phyloP scores from a whole-genome alignment of 2,113 vertebrate genomes.

The Melanostigma gelatinosum region DNA sequence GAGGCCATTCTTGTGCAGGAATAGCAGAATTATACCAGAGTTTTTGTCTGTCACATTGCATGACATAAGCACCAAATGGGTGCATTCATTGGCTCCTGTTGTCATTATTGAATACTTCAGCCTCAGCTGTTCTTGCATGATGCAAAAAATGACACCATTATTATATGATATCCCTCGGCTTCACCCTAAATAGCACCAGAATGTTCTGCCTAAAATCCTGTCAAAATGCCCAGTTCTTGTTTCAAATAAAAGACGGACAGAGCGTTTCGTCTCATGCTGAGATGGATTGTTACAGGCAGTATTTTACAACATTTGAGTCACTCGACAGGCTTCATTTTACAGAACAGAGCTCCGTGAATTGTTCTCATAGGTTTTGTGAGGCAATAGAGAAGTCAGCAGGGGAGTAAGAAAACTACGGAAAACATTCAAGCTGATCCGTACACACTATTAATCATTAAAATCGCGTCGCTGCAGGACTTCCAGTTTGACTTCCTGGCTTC shows the following conservation, averaged over 20 bases:
- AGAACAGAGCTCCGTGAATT: slow-evolving; percentile 35
- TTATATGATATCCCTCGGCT: background rate
- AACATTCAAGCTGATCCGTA: slow-evolving; percentile 51
- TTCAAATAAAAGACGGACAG: slow-evolving; percentile 4
- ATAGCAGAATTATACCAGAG: background rate
- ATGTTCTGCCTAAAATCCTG: background rate
- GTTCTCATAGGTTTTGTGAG: slow-evolving; percentile 50
- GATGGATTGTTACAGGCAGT: slow-evolving; percentile 26
- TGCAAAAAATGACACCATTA: background rate
- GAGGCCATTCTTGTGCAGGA: slow-evolving; percentile 7
- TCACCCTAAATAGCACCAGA: background rate
- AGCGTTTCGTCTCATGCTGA: slow-evolving; percentile 20
- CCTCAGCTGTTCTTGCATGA: background rate
- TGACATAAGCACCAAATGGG: background rate
- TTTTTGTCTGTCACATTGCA: background rate
- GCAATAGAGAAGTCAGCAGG: slow-evolving; percentile 47
- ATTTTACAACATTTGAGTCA: slow-evolving; percentile 46
- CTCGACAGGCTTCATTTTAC: slow-evolving; percentile 36
- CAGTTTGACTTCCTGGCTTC: slow-evolving; percentile 37
- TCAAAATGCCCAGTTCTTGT: slow-evolving; percentile 1
- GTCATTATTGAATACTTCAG: background rate
- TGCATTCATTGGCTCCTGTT: slow-evolving; percentile 2
- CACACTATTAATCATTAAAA: slow-evolving; percentile 52
- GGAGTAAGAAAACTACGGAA: slow-evolving; percentile 59
- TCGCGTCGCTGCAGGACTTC: slow-evolving; percentile 26